These are phyloP conservation scores for Drosophila athabasca DNA, from an alignment of 1,140 invertebrate species.

Conservation along the genomic window DNA sequence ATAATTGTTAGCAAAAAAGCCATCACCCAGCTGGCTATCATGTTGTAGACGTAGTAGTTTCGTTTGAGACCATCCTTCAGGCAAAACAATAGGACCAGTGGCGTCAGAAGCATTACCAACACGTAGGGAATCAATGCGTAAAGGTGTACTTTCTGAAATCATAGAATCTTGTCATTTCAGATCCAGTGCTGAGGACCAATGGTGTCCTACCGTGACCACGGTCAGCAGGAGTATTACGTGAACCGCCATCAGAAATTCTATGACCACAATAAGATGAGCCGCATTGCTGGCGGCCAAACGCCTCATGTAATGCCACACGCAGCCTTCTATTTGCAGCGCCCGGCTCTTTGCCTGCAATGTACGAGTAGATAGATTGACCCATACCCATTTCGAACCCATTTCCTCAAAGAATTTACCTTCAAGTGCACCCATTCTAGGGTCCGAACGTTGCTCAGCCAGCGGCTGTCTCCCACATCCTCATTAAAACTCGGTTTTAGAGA, in stretches of 20 bases:
- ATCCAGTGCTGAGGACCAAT: no score
- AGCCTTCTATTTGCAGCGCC: conserved; percentile 9
- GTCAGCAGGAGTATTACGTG: conserved; percentile 9
- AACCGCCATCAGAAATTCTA: conserved; percentile 17
- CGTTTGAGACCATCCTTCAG: not conserved
- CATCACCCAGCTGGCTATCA: conserved; percentile 24
- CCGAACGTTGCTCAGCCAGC: not conserved
- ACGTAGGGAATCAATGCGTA: not conserved
- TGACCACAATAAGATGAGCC: conserved; percentile 21
- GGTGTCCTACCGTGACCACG: conserved; percentile 3
- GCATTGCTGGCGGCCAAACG: conserved; percentile 22
- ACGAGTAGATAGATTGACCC: no score
- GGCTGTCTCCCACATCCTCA: conserved; percentile 10
- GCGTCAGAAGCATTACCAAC: not conserved
- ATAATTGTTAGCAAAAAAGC: not conserved
- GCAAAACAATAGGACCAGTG: conserved; percentile 6
- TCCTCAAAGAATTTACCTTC: conserved; percentile 8
- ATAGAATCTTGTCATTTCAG: not conserved
- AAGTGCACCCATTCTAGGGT: conserved; percentile 24
- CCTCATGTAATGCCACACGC: conserved; percentile 22
- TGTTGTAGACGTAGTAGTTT: conserved; percentile 3
- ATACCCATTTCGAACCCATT: no score
- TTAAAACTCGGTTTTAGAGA: not conserved
- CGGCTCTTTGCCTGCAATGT: conserved; percentile 19
- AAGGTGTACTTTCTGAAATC: not conserved